Conservation (phyloP, 2,888 invertebrate species). For the Carpatolechia fugitivella region DNA sequence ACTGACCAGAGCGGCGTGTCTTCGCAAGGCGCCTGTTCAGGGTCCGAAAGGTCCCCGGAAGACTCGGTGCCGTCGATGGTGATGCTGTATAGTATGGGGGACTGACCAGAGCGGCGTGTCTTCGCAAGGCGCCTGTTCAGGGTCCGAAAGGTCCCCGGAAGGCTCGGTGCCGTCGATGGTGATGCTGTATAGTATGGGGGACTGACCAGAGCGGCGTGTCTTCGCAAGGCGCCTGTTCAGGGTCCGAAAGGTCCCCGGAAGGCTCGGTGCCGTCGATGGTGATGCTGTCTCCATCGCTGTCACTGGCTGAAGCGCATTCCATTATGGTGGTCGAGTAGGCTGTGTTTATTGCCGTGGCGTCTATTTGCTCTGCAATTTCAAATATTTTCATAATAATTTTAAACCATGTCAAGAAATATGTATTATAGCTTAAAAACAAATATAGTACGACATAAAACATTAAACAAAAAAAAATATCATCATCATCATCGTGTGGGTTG, state of each 20-base stretch:
- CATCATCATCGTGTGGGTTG: too few relatives aligned
- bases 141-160: slow-evolving; percentile 42
- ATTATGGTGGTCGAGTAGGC: slow-evolving; percentile 49
- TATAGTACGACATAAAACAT: too few relatives aligned
- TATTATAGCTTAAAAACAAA: too few relatives aligned
- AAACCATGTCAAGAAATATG: too few relatives aligned
- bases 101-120: slow-evolving; percentile 26
- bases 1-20: slow-evolving; percentile 52
- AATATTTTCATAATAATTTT: too few relatives aligned
- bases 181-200: slow-evolving; percentile 38
- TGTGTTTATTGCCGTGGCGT: slow-evolving; percentile 59
- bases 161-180: slow-evolving; percentile 37
- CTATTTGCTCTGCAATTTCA: slow-evolving; percentile 65
- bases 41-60: slow-evolving; percentile 42
- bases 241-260: slow-evolving; percentile 42
- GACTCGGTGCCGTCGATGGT: slow-evolving; percentile 37
- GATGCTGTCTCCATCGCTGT: slow-evolving; percentile 61
- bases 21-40: slow-evolving; percentile 56
- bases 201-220: slow-evolving; percentile 53
- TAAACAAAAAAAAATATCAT: too few relatives aligned
- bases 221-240: slow-evolving; percentile 56
- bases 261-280: slow-evolving; percentile 41
- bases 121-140: slow-evolving; percentile 52
- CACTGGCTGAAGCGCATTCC: slow-evolving; percentile 66
- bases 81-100: slow-evolving; percentile 44